Evolutionary conservation across 2,888 invertebrate genomes (phyloP), one percentile per base, ranked within the genome.

Genomic region (Harpalus rubripes): DNA sequence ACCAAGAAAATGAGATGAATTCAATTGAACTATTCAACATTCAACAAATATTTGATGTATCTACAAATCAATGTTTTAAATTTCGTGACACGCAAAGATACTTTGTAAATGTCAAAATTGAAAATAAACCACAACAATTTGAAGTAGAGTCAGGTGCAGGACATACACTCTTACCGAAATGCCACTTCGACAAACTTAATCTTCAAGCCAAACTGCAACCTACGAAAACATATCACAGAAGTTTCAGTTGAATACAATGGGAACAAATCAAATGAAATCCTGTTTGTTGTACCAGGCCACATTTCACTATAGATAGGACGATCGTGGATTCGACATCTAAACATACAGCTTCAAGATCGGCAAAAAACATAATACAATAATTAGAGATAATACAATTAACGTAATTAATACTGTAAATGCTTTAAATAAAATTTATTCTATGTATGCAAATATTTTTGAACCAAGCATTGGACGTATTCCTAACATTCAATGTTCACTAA

Each of bases 201-300:
- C n/a, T 58, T 10, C 7, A 58, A 58, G 15, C 58, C 12, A 58
- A 58, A 58, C 58, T 58, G 12, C 58, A 58, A n/a, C 58, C 58
- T 58, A 58, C 15, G 1, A 58, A 58, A n/a, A 58, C 15, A 1
- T 6, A 58, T 58, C 7, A 15, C 16, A n/a, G 15, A 44, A 44
- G 44, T 44, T 10, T 10, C 7, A 10, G 44, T 44, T 44, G 44
- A 44, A 44, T 44, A 44, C 6, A 58, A 58, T 58, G 58, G n/a
- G 16, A 58, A 7, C 7, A 10, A 15, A 16, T 15, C 58, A 58
- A 58, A 58, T 7, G 58, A 58, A 58, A 58, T 58, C 1, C 58
- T 58, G n/a, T 58, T 58, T 58, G 15, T 58, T 10, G 44, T 44
- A 10, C 44, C 44, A 10, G 44, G 6, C 44, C 10, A 44, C 0